Evolutionary conservation across 2,797 vertebrate genomes (phyloP).

Genomic region (Siniperca scherzeri): DNA sequence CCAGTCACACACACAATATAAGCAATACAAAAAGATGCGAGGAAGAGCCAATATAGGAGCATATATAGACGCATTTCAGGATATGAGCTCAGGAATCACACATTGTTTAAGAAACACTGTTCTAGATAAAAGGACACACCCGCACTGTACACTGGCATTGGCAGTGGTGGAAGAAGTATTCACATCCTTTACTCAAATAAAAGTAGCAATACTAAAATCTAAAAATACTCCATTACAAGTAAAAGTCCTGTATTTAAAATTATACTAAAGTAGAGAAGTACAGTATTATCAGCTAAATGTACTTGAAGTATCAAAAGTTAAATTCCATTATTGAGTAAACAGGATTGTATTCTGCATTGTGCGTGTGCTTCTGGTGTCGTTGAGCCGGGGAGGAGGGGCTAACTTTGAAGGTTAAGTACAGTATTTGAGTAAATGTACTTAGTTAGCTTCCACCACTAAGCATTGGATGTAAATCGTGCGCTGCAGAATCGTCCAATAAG

Average conservation of each 20-base stretch:
- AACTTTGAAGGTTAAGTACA: neutral
- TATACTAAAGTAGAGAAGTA: too few relatives aligned
- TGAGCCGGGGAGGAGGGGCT: too few relatives aligned
- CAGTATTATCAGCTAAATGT: too few relatives aligned
- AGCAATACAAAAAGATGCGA: neutral
- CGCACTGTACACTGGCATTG: neutral
- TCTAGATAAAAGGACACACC: neutral
- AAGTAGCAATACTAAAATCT: too few relatives aligned
- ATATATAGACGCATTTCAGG: neutral
- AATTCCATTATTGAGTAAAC: neutral
- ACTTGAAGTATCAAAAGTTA: neutral
- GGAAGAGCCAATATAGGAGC: neutral
- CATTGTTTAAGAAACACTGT: neutral
- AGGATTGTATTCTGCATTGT: neutral
- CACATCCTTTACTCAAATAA: too few relatives aligned
- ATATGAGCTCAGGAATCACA: neutral
- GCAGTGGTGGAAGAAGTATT: too few relatives aligned
- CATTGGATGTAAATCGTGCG: neutral
- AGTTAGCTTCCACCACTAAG: neutral
- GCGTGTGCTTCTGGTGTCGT: too few relatives aligned
- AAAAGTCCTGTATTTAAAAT: too few relatives aligned
- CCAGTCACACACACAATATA: neutral
- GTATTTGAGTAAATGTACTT: neutral
- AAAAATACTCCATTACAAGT: neutral
- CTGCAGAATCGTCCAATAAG: neutral